Evolutionary conservation across 2,888 invertebrate genomes (phyloP).

Genomic region (Nephrocerus scutellatus): DNA sequence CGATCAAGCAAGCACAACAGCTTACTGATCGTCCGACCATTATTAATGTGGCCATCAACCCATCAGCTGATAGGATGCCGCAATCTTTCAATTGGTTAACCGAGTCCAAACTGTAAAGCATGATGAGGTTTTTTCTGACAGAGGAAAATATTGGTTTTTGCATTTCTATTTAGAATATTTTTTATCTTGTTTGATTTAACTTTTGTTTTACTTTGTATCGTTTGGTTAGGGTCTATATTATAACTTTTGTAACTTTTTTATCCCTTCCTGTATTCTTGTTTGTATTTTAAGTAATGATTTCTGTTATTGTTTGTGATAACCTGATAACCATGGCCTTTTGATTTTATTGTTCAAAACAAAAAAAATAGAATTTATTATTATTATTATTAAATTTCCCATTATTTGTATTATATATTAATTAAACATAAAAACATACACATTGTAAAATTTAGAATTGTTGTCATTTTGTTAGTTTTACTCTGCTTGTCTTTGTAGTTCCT

Average conservation of each 20-base stretch:
- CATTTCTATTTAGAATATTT: not conserved
- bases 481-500: too few species aligned
- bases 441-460: not conserved
- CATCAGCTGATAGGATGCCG: slow-evolving; percentile 80
- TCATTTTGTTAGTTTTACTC: not conserved
- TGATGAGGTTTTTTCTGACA: slow-evolving; percentile 12
- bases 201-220: slow-evolving; percentile 13
- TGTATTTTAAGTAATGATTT: slow-evolving; percentile 19
- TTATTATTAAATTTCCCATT: too few species aligned
- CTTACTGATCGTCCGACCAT: slow-evolving; percentile 72
- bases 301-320: too few species aligned
- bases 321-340: too few species aligned
- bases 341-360: too few species aligned
- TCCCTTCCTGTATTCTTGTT: slow-evolving; percentile 4
- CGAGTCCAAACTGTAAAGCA: slow-evolving; percentile 72
- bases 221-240: slow-evolving; percentile 5
- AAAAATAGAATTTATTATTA: too few species aligned
- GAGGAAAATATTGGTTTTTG: slow-evolving; percentile 27
- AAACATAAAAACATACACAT: too few species aligned
- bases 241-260: slow-evolving; percentile 5
- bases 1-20: slow-evolving; percentile 60
- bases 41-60: slow-evolving; percentile 85
- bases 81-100: slow-evolving; percentile 91
- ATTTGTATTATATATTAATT: too few species aligned
- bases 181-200: not conserved